phyloP scores from a whole-genome alignment of 2,888 invertebrate species.

The Thelaira solivaga region DNA sequence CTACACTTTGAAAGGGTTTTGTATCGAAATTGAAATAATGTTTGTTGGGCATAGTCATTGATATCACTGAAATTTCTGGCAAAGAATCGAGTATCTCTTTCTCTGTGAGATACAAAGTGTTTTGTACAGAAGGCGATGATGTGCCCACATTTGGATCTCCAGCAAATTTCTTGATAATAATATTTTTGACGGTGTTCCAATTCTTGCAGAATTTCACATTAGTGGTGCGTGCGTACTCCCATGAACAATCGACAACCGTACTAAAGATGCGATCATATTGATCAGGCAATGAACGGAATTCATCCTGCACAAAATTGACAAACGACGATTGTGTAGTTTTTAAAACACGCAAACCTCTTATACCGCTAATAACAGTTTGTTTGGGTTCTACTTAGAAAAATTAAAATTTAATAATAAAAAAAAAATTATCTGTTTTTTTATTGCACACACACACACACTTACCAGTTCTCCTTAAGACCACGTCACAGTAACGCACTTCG shows the following conservation, averaged over 20 bases:
- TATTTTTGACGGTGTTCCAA: constrained; percentile 84
- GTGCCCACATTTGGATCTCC: constrained; percentile 85
- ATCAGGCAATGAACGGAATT: constrained; percentile 86
- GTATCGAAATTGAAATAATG: constrained; percentile 88
- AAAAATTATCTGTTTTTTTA: too few species aligned
- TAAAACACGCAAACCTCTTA: constrained; percentile 84
- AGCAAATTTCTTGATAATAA: constrained; percentile 86
- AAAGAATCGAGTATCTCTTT: constrained; percentile 83
- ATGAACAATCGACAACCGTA: constrained; percentile 85
- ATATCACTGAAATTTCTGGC: constrained; percentile 83
- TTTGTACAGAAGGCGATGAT: constrained; percentile 87
- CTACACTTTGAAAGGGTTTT: constrained; percentile 83
- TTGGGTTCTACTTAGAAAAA: constrained; percentile 75
- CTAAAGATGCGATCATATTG: constrained; percentile 85
- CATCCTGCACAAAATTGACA: constrained; percentile 87
- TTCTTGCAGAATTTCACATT: constrained; percentile 83
- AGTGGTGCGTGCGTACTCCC: constrained; percentile 83
- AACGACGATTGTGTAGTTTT: constrained; percentile 90
- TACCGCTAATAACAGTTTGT: constrained; percentile 82
- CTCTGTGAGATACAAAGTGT: constrained; percentile 85
- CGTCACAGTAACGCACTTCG: constrained; percentile 83
- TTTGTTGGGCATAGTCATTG: constrained; percentile 89
- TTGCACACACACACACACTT: constrained; percentile 67
- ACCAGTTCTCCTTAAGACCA: constrained; percentile 84
- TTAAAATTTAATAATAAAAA: background rate